Evolutionary conservation across 2,888 invertebrate genomes (phyloP).

Genomic region (Isoperla grammatica): DNA sequence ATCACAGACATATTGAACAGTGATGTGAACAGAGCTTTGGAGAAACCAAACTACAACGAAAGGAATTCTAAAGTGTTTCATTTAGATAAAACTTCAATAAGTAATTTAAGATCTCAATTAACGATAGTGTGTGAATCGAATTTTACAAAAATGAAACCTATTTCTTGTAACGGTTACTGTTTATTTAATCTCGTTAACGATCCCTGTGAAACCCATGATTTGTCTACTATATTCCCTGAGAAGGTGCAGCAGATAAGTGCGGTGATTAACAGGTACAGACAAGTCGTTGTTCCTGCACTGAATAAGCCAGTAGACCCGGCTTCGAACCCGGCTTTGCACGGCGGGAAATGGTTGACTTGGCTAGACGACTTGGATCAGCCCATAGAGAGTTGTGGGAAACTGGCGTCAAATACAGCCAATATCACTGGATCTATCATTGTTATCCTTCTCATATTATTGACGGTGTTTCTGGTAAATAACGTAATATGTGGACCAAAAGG

Average conservation of each 20-base stretch:
- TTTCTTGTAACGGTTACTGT: constrained; percentile 14
- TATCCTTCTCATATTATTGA: too few relatives aligned
- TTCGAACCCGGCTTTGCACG: constrained; percentile 19
- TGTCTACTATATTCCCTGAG: constrained; percentile 24
- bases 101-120: not conserved
- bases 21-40: constrained; percentile 19
- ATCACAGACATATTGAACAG: constrained; percentile 37
- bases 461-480: too few relatives aligned
- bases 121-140: not conserved
- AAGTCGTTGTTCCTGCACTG: constrained; percentile 9
- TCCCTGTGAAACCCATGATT: constrained; percentile 32
- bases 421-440: too few relatives aligned
- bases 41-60: not conserved
- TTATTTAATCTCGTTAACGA: constrained; percentile 32
- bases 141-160: not conserved
- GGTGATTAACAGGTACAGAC: constrained; percentile 1
- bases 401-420: too few relatives aligned
- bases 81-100: too few relatives aligned
- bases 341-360: constrained; percentile 27
- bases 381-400: too few relatives aligned
- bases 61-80: not conserved
- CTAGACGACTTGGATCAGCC: constrained; percentile 8
- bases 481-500: too few relatives aligned
- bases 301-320: constrained; percentile 17
- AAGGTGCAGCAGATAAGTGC: not conserved